Base-by-base conservation (phyloP, 2,888 invertebrate species). In the Diaperis boleti region DNA sequence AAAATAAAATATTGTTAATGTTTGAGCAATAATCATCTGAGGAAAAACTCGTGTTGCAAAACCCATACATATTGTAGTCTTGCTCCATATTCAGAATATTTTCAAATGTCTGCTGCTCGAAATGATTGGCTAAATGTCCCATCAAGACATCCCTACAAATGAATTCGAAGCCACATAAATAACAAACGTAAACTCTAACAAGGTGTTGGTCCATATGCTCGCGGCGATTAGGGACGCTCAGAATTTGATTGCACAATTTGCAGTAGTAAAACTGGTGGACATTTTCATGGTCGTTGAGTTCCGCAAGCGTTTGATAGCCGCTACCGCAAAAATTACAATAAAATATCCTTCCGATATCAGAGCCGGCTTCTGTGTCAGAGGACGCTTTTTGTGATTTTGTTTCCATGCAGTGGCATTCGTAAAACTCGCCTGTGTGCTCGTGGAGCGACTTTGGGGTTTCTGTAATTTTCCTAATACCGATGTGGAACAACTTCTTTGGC, bases 71-170 rank as follows among this genome's bases (percentile, higher is more conserved):
- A 37, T 63, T 57, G 45, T 74, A 74, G 15, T 71, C 73, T 26
- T 71, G 68, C 55, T 77, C 77, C 75, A 77, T 71, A 42, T 75
- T 73, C 2, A 77, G 37, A 22, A 77, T 72, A 42, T 69, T 70
- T 10, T 73, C 74, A 17, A 74, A 59, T 5, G 72, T 65, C 42
- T 70, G 69, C 35, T 74, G 72, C 52, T 77, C 74, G 10, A 72
- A 59, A 60, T 77, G 77, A 11, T 60, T 65, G 7, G 73, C 69
- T 13, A 76, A 71, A 64, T 77, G 77, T 22, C 67, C 66, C 8
- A 67, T 52, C 8, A 77, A 57, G 31, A 68, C 37, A 7, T 67
- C 67, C 59, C 69, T 74, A 7, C 66, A 55, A n/a, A 71, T 64
- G 55, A 72, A 75, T 54, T 77, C 75, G 18, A 65, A 65, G 20